Conservation (phyloP, 2,113 vertebrate genomes). For the Anas platyrhynchos region DNA sequence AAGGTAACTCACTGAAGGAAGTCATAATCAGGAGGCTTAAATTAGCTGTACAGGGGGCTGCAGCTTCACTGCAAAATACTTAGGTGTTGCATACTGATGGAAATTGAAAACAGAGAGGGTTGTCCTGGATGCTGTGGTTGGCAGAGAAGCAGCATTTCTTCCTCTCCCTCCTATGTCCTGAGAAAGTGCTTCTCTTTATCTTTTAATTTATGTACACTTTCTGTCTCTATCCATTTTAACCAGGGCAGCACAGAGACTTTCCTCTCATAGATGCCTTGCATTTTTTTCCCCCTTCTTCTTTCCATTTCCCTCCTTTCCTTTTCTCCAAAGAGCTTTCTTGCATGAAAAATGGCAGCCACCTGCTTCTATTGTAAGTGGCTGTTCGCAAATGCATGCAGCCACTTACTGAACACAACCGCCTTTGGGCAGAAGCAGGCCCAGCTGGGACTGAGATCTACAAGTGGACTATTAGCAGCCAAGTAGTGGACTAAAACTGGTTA, state of each 20-base stretch:
- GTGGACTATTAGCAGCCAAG: conserved; percentile 71
- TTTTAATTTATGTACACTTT: background rate
- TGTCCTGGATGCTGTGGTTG: background rate
- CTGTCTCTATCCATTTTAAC: background rate
- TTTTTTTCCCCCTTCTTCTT: background rate
- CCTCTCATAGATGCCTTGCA: background rate
- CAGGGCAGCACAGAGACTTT: background rate
- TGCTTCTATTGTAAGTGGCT: conserved; percentile 26
- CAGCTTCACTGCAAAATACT: conserved; percentile 14
- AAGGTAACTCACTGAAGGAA: conserved; percentile 40
- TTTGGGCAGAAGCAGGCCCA: conserved; percentile 64
- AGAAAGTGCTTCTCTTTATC: background rate
- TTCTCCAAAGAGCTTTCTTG: conserved; percentile 22
- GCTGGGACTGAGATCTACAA: conserved; percentile 57
- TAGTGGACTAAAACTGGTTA: conserved; percentile 63
- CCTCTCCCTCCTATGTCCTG: background rate
- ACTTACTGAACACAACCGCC: conserved; percentile 46
- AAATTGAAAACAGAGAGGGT: background rate
- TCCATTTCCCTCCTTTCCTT: background rate
- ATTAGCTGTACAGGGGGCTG: background rate
- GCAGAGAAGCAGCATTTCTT: background rate
- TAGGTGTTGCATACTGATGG: background rate
- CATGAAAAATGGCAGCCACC: conserved; percentile 45
- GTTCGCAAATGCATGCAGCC: background rate
- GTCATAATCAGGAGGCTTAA: conserved; percentile 41